A percentile compares a stretch with the other conserved stretches of the same genome.
These are phyloP conservation scores for Heliangelus exortis DNA, from an alignment of 2,797 vertebrate genomes.

Conservation along the genomic window DNA sequence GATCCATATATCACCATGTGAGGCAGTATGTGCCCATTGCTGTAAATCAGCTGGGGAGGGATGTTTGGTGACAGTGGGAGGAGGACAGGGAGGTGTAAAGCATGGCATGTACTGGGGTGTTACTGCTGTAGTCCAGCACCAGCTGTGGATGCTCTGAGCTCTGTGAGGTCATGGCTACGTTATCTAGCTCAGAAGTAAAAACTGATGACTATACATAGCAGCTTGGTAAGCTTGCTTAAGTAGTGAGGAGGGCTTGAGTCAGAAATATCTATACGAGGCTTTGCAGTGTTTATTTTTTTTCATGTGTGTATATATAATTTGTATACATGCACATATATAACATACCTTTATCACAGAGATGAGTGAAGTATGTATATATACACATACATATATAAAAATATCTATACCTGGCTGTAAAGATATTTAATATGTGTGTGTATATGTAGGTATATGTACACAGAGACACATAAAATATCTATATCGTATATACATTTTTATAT, in stretches of 20 bases:
- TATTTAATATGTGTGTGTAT: background rate
- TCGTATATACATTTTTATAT: background rate
- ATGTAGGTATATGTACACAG: background rate
- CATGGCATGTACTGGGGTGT: background rate
- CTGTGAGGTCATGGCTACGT: background rate
- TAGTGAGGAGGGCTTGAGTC: background rate
- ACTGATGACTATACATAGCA: background rate
- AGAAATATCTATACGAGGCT: background rate
- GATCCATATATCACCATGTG: background rate
- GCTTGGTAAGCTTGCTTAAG: background rate
- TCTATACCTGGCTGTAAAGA: background rate
- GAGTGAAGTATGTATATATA: background rate
- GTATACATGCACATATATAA: too few relatives aligned
- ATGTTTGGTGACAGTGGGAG: background rate
- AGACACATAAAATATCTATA: background rate
- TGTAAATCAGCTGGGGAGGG: background rate
- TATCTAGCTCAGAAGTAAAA: background rate
- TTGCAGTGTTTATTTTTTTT: background rate
- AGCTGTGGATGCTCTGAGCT: background rate
- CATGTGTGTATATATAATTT: background rate
- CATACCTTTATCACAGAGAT: too few relatives aligned
- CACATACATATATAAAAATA: background rate
- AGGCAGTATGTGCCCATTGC: accelerated
- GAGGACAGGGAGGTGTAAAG: background rate
- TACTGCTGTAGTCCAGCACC: background rate